Conservation (phyloP, 2,113 vertebrate species). For the Hydropotes inermis region DNA sequence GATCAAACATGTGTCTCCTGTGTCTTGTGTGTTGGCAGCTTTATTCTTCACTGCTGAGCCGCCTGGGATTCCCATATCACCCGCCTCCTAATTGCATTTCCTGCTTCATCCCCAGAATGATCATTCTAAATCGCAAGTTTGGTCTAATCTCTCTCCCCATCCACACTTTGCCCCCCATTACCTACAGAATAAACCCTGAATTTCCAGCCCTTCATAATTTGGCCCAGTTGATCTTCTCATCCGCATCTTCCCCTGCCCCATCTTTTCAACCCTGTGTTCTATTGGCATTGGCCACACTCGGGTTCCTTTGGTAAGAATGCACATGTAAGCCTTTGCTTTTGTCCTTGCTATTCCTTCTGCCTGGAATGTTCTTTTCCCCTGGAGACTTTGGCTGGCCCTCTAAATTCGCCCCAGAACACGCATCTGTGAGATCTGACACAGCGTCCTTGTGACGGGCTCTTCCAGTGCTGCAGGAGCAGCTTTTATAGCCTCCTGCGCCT, state of each 20-base stretch:
- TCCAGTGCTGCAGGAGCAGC: not conserved
- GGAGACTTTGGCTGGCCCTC: not conserved
- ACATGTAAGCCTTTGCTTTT: not conserved
- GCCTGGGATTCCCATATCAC: not conserved
- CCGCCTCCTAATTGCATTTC: not conserved
- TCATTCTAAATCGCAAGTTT: not conserved
- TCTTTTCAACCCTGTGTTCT: not conserved
- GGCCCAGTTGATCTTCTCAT: not conserved
- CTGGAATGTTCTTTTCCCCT: not conserved
- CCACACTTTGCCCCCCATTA: not conserved
- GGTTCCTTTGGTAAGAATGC: not conserved
- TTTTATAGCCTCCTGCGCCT: not conserved
- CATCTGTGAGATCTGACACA: not conserved
- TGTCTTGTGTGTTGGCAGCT: not conserved
- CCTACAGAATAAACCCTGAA: not conserved
- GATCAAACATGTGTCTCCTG: not conserved
- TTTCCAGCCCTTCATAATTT: not conserved
- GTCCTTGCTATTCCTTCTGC: not conserved
- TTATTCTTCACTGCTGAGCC: not conserved
- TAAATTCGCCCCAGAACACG: not conserved
- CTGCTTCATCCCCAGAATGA: not conserved
- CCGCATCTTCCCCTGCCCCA: not conserved
- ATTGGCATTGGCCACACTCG: fast-evolving
- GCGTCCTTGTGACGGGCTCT: fast-evolving
- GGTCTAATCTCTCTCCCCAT: not conserved